Evolutionary conservation across 2,888 invertebrate genomes (phyloP).

Genomic region (Phaonia tiefii): DNA sequence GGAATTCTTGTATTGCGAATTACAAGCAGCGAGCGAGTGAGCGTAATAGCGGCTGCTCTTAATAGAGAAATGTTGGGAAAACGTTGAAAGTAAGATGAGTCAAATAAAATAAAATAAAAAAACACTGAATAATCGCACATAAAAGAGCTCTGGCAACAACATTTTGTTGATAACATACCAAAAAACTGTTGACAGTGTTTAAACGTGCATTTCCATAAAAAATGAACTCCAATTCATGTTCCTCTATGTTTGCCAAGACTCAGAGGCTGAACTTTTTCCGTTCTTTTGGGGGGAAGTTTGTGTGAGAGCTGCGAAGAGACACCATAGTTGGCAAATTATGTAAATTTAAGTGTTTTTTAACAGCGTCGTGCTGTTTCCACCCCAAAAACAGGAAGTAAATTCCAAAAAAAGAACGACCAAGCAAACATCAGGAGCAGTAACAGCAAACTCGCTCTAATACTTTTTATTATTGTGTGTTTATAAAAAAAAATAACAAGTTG

Average conservation of each 20-base stretch:
- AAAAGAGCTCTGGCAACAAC: slow-evolving; percentile 42
- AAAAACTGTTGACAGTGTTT: slow-evolving; percentile 60
- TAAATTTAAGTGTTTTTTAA: slow-evolving; percentile 68
- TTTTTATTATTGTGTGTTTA: slow-evolving; percentile 26
- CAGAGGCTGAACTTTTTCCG: slow-evolving; percentile 9
- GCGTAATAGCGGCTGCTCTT: slow-evolving; percentile 10
- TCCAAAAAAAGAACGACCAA: not conserved
- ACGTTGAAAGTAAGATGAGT: not conserved
- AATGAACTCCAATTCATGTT: slow-evolving; percentile 24
- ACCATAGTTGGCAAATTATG: slow-evolving; percentile 60
- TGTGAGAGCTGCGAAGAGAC: not conserved
- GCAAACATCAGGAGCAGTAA: not conserved
- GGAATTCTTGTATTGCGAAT: not conserved
- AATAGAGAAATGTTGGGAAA: slow-evolving; percentile 46
- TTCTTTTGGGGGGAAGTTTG: not conserved
- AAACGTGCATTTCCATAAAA: slow-evolving; percentile 39
- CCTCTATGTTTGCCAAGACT: not conserved
- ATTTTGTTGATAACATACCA: slow-evolving; percentile 44
- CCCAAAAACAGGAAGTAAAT: slow-evolving; percentile 8
- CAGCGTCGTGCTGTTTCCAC: slow-evolving; percentile 47
- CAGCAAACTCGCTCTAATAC: slow-evolving; percentile 9
- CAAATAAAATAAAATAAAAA: not conserved
- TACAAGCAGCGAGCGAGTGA: too few species aligned
- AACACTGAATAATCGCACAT: slow-evolving; percentile 19
- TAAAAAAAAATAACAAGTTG: slow-evolving; percentile 36